A percentile compares a stretch with the other conserved stretches of the same genome.
phyloP scores from a whole-genome alignment of 1,140 invertebrate genomes.

The Sitodiplosis mosellana region DNA sequence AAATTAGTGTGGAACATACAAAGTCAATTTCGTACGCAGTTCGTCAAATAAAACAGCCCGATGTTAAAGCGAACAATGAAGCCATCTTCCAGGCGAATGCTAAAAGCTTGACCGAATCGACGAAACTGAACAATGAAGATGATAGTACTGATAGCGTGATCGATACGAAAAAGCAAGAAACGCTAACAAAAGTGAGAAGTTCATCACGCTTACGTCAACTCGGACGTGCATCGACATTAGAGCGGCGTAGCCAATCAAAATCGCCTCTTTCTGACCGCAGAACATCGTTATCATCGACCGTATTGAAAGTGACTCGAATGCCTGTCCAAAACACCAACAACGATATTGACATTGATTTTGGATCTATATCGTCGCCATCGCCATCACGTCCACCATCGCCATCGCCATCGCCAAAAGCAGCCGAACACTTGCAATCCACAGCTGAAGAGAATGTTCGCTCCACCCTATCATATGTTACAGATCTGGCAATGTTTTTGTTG shows the following conservation, averaged over 20 bases:
- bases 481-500: conserved; percentile 26
- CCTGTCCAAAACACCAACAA: background rate
- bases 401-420: background rate
- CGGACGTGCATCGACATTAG: conserved; percentile 1
- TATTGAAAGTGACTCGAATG: background rate
- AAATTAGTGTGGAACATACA: background rate
- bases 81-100: conserved; percentile 27
- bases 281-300: background rate
- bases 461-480: conserved; percentile 44
- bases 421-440: conserved; percentile 28
- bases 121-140: background rate
- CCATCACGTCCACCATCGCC: too few relatives aligned
- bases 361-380: background rate
- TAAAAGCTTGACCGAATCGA: conserved; percentile 23
- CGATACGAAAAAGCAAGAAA: background rate
- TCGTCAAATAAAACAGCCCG: conserved; percentile 10
- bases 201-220: background rate
- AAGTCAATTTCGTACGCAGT: background rate
- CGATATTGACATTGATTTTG: background rate
- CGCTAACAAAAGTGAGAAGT: background rate
- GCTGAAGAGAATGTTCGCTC: conserved; percentile 44
- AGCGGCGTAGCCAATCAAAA: conserved; percentile 7
- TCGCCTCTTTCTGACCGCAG: conserved; percentile 6
- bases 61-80: conserved; percentile 24
- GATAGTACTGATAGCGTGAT: background rate